Percentiles rank a stretch among this genome's conserved stretches.
phyloP scores from a whole-genome alignment of 2,888 invertebrate genomes.

The Erebia aethiops region DNA sequence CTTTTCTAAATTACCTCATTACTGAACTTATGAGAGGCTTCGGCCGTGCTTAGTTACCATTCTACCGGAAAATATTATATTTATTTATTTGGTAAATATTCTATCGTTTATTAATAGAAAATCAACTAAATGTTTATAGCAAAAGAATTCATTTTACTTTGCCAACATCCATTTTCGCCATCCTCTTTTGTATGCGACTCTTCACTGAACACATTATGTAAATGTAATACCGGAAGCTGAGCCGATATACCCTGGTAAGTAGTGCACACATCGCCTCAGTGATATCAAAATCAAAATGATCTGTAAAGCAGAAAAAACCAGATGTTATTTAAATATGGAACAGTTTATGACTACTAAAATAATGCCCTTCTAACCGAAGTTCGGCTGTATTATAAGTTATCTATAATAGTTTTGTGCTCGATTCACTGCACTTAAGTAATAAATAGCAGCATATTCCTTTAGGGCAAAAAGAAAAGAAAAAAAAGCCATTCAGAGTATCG shows the following conservation, averaged over 20 bases:
- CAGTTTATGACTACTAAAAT: too few relatives aligned
- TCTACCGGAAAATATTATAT: background rate
- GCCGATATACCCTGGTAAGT: slow-evolving; percentile 5
- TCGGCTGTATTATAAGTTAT: too few relatives aligned
- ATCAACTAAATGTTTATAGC: background rate
- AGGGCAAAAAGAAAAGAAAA: too few relatives aligned
- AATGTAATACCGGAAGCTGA: slow-evolving; percentile 13
- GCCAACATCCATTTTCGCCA: background rate
- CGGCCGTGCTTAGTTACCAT: background rate
- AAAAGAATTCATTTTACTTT: background rate
- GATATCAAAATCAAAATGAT: background rate
- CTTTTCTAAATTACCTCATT: too few relatives aligned
- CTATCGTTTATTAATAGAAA: background rate
- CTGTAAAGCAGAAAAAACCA: background rate
- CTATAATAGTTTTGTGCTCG: too few relatives aligned
- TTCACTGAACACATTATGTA: slow-evolving; percentile 18
- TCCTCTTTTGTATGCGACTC: slow-evolving; percentile 10
- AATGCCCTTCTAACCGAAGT: too few relatives aligned
- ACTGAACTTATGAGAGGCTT: background rate
- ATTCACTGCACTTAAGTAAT: too few relatives aligned
- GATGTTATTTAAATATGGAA: background rate
- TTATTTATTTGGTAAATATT: slow-evolving; percentile 1
- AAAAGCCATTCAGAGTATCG: too few relatives aligned
- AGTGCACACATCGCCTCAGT: background rate
- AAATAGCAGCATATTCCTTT: too few relatives aligned